These are phyloP conservation scores for Anser cygnoides DNA, from an alignment of 2,113 vertebrate species.

Conservation along the genomic window DNA sequence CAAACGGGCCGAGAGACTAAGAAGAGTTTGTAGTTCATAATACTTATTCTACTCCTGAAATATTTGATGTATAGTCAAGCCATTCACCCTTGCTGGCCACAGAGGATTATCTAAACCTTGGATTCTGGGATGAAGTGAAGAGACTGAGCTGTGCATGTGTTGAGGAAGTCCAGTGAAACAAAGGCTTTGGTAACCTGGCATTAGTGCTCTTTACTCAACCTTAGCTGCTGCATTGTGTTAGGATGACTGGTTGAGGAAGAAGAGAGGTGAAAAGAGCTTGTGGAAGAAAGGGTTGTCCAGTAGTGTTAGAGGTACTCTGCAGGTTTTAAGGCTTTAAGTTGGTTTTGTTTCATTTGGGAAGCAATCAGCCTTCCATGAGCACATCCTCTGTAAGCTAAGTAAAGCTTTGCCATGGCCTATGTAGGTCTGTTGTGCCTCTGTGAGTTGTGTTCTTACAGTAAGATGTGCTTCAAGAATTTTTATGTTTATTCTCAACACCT, in stretches of 20 bases:
- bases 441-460: not conserved
- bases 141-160: not conserved
- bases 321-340: not conserved
- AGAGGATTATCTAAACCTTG: not conserved
- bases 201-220: not conserved
- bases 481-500: not conserved
- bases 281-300: not conserved
- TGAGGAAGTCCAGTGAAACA: not conserved
- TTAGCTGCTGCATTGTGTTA: not conserved
- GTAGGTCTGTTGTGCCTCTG: not conserved
- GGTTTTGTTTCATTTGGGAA: not conserved
- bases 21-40: not conserved
- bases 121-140: not conserved
- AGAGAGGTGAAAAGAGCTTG: not conserved
- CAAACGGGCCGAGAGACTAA: not conserved
- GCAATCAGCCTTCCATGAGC: not conserved
- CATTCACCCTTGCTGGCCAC: not conserved
- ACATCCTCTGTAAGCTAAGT: not conserved
- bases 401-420: not conserved
- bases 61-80: not conserved
- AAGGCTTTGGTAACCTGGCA: not conserved
- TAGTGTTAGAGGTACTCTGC: not conserved
- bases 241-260: not conserved
- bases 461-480: not conserved
- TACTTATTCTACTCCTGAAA: not conserved